phyloP scores from a whole-genome alignment of 2,113 vertebrate genomes.

The Hemicordylus capensis region DNA sequence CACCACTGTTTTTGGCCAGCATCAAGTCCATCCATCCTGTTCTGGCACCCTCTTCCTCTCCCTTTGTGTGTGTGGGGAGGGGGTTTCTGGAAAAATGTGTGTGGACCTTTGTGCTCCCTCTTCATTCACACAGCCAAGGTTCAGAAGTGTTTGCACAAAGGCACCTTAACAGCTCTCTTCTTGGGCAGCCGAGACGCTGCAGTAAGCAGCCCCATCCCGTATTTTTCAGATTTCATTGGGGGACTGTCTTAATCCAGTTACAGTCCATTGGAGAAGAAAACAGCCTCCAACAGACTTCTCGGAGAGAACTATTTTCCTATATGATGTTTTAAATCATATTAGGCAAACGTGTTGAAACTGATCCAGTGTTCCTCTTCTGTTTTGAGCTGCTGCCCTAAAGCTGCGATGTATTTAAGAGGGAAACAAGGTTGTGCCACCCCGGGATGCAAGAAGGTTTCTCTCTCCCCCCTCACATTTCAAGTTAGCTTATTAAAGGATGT shows the following conservation, averaged over 20 bases:
- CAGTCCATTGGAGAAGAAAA: constrained; percentile 29
- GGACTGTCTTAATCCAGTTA: constrained; percentile 42
- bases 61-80: no score
- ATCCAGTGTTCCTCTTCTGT: background rate
- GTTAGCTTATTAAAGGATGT: background rate
- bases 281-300: background rate
- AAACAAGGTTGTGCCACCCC: background rate
- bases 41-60: no score
- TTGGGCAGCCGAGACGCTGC: background rate
- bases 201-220: no score
- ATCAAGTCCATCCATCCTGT: background rate
- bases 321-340: background rate
- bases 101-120: background rate
- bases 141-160: background rate
- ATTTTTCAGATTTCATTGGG: constrained; percentile 32
- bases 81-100: background rate
- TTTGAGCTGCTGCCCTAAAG: background rate
- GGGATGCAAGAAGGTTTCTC: background rate
- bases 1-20: background rate
- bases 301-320: constrained; percentile 19
- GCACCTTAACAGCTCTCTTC: background rate
- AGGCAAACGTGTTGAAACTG: background rate
- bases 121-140: background rate
- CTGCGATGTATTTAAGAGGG: no score
- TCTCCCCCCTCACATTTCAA: background rate